Conservation (phyloP, 2,888 invertebrate genomes). For the Diarsia rubi region DNA sequence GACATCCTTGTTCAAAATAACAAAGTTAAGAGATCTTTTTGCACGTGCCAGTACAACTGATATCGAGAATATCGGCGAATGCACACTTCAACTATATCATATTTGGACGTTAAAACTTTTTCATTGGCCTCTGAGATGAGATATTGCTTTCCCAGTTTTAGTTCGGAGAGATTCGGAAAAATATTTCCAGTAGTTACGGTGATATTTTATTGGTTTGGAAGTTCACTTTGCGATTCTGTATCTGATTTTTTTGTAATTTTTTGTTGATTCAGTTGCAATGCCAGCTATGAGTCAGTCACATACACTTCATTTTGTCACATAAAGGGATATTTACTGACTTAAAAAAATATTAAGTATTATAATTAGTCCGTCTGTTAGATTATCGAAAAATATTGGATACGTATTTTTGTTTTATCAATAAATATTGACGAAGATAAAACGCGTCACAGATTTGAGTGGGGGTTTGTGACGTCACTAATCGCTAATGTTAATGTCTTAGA, state of each 20-base stretch:
- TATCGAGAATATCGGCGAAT: conserved; percentile 74
- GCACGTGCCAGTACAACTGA: conserved; percentile 54
- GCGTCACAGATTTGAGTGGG: no score
- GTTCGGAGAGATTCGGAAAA: conserved; percentile 70
- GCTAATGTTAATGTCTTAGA: no score
- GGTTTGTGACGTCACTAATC: no score
- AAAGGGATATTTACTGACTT: no score
- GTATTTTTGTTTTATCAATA: no score
- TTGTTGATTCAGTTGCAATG: background rate
- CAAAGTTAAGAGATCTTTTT: background rate
- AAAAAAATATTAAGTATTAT: no score
- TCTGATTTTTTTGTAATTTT: background rate
- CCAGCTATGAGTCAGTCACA: background rate
- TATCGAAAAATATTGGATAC: no score
- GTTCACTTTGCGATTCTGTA: conserved; percentile 14
- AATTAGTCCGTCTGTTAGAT: no score
- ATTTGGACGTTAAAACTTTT: conserved; percentile 82
- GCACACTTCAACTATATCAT: conserved; percentile 73
- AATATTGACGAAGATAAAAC: no score
- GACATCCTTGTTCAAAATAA: background rate
- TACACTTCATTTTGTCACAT: background rate
- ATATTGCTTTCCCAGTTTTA: conserved; percentile 73
- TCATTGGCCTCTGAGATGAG: conserved; percentile 80
- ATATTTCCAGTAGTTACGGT: conserved; percentile 57
- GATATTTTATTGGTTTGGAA: conserved; percentile 40